Conservation (phyloP, 2,113 vertebrate species). For the Furnarius figulus region DNA sequence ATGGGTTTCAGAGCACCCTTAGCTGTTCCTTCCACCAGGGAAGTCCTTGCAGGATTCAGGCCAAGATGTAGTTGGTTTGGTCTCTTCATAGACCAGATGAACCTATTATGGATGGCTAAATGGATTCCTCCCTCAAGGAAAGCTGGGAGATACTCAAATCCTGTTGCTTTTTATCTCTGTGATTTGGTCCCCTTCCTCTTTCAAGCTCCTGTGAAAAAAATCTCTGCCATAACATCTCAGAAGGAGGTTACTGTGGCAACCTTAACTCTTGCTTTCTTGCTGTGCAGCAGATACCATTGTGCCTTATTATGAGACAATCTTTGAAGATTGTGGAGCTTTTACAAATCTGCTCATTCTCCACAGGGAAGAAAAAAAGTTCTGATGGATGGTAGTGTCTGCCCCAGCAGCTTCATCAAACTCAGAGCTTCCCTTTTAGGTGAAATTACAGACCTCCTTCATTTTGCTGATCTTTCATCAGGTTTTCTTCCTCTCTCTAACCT, state of each 20-base stretch:
- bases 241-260: conserved; percentile 1
- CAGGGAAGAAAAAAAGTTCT: neutral
- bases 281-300: neutral
- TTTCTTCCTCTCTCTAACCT: neutral
- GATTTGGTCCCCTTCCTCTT: neutral
- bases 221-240: neutral
- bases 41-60: neutral
- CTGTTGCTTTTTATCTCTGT: neutral
- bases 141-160: neutral
- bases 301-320: neutral
- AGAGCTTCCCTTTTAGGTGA: neutral
- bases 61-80: neutral
- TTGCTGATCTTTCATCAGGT: neutral
- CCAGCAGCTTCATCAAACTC: neutral
- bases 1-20: neutral
- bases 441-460: conserved; percentile 17
- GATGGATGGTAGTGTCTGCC: neutral
- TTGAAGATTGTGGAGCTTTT: neutral
- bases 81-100: neutral
- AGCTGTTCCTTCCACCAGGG: neutral
- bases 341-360: neutral
- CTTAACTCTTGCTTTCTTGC: neutral
- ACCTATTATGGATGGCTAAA: neutral
- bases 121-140: neutral
- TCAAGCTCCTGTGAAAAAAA: conserved; percentile 2